Percentiles rank a stretch among this genome's conserved stretches.
Conservation (phyloP, 2,888 invertebrate species). For the Morpho helenor region DNA sequence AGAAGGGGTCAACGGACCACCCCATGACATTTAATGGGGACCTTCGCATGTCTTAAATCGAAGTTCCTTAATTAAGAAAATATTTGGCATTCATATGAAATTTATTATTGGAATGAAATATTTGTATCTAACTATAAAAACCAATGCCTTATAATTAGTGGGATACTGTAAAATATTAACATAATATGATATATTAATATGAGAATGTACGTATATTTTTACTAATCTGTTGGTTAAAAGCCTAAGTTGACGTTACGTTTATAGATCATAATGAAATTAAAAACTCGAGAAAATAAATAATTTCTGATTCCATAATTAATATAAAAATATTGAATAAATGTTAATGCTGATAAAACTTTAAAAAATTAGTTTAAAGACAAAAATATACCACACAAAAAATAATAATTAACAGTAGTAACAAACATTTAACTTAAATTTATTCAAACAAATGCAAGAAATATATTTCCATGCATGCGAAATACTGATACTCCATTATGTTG, state of each 20-base stretch:
- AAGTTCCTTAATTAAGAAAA: constrained; percentile 37
- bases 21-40: constrained; percentile 60
- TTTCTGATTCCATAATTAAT: too few relatives aligned
- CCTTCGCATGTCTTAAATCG: constrained; percentile 43
- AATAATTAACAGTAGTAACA: not conserved
- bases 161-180: too few relatives aligned
- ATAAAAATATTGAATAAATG: too few relatives aligned
- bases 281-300: too few relatives aligned
- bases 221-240: too few relatives aligned
- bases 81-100: constrained; percentile 34
- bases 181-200: too few relatives aligned
- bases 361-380: too few relatives aligned
- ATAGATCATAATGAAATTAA: too few relatives aligned
- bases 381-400: not conserved
- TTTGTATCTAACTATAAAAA: not conserved
- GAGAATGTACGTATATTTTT: too few relatives aligned
- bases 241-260: too few relatives aligned
- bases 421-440: constrained; percentile 6
- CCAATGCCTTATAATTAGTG: too few relatives aligned
- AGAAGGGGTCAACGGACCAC: constrained; percentile 61
- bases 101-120: not conserved
- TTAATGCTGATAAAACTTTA: too few relatives aligned
- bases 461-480: constrained; percentile 16
- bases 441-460: constrained; percentile 15
- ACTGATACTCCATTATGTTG: constrained; percentile 17